Conservation (phyloP, 2,113 vertebrate genomes). For the Clinocottus analis region DNA sequence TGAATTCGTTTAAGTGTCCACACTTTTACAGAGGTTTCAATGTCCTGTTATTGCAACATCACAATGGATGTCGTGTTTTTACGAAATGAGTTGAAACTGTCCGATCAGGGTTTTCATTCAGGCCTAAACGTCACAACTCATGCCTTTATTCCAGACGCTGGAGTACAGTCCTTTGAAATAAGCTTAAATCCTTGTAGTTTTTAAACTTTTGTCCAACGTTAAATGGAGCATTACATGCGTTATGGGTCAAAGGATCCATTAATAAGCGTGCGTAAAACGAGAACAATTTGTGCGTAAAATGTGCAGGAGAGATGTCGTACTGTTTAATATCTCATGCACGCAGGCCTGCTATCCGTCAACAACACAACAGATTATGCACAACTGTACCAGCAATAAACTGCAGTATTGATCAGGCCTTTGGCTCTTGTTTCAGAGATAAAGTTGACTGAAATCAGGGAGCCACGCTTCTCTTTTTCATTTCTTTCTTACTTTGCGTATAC, state of each 20-base stretch:
- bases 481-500: not conserved
- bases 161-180: not conserved
- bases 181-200: not conserved
- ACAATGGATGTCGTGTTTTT: not conserved
- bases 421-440: not conserved
- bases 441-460: slow-evolving; percentile 7
- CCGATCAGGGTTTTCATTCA: not conserved
- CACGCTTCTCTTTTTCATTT: not conserved
- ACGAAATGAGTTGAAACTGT: not conserved
- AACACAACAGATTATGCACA: slow-evolving; percentile 27
- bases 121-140: not conserved
- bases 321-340: not conserved
- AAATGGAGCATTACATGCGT: not conserved
- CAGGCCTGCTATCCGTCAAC: slow-evolving; percentile 17
- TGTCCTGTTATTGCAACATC: too few species aligned
- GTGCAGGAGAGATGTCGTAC: slow-evolving; percentile 2
- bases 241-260: too few species aligned
- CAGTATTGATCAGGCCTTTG: not conserved
- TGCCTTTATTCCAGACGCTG: not conserved
- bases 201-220: not conserved
- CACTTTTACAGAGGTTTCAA: not conserved
- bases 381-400: not conserved
- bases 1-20: not conserved
- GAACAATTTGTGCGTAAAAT: slow-evolving; percentile 62
- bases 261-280: slow-evolving; percentile 20